Evolutionary conservation across 2,113 vertebrate genomes (phyloP).

Genomic region (Chunga burmeisteri): DNA sequence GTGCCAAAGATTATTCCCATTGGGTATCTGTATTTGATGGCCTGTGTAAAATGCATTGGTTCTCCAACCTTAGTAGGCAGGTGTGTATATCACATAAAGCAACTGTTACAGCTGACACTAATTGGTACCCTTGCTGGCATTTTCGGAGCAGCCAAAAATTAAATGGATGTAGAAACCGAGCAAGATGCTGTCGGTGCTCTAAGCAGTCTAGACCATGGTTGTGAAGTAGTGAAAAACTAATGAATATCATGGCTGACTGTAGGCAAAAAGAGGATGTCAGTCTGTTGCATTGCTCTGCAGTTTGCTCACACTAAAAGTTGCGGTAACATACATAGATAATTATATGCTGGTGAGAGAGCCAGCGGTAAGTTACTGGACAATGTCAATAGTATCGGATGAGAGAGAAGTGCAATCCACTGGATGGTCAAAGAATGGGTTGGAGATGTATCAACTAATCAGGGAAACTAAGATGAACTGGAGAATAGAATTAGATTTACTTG

Average conservation of each 20-base stretch:
- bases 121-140: conserved; percentile 13
- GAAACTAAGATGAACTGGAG: neutral
- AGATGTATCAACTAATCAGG: neutral
- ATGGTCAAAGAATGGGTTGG: neutral
- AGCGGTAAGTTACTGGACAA: neutral
- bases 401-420: neutral
- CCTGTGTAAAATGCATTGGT: neutral
- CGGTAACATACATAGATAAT: neutral
- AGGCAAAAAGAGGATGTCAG: neutral
- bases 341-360: neutral
- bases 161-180: neutral
- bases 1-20: conserved; percentile 9
- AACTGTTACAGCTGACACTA: conserved; percentile 35
- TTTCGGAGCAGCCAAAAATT: conserved; percentile 19
- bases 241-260: neutral
- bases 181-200: neutral
- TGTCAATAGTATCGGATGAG: neutral
- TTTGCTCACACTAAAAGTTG: neutral
- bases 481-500: neutral
- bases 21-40: conserved; percentile 36
- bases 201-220: neutral
- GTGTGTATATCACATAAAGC: neutral
- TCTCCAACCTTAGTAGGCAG: neutral
- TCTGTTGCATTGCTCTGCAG: neutral
- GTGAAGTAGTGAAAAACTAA: neutral